Conservation (phyloP, 2,888 invertebrate genomes). For the Hylaea fasciaria region DNA sequence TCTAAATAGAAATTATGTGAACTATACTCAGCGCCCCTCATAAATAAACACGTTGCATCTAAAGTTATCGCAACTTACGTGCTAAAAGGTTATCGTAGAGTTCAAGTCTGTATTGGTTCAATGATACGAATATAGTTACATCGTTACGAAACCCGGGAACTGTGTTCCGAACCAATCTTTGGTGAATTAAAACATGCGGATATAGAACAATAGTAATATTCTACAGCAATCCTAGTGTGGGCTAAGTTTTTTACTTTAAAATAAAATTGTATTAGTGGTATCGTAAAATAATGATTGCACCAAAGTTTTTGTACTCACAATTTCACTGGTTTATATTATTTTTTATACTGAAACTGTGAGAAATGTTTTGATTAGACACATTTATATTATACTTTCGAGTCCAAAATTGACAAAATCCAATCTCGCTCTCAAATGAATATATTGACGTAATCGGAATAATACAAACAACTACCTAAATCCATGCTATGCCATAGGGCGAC, state of each 20-base stretch:
- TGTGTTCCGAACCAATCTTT: neutral
- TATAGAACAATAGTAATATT: too few relatives aligned
- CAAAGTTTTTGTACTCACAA: too few relatives aligned
- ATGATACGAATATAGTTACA: constrained; percentile 8
- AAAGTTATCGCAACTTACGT: constrained; percentile 9
- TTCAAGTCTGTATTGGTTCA: constrained; percentile 13
- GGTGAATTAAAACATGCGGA: neutral
- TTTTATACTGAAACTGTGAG: neutral
- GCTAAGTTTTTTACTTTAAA: too few relatives aligned
- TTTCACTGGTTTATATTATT: too few relatives aligned
- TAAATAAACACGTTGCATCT: constrained; percentile 15
- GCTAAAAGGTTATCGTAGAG: constrained; percentile 27
- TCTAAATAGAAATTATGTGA: neutral
- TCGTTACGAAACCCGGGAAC: neutral
- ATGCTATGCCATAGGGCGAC: neutral
- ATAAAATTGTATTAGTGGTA: too few relatives aligned
- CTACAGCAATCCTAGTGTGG: too few relatives aligned
- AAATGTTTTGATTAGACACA: neutral
- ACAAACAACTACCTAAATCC: neutral
- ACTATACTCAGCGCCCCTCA: neutral
- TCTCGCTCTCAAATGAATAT: neutral
- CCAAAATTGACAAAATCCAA: neutral
- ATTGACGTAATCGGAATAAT: too few relatives aligned
- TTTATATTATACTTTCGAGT: neutral
- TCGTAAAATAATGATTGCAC: too few relatives aligned